A percentile compares a stretch with the other conserved stretches of the same genome.
These are phyloP conservation scores for Megalurothrips usitatus DNA, from an alignment of 2,888 invertebrate genomes.

Conservation along the genomic window DNA sequence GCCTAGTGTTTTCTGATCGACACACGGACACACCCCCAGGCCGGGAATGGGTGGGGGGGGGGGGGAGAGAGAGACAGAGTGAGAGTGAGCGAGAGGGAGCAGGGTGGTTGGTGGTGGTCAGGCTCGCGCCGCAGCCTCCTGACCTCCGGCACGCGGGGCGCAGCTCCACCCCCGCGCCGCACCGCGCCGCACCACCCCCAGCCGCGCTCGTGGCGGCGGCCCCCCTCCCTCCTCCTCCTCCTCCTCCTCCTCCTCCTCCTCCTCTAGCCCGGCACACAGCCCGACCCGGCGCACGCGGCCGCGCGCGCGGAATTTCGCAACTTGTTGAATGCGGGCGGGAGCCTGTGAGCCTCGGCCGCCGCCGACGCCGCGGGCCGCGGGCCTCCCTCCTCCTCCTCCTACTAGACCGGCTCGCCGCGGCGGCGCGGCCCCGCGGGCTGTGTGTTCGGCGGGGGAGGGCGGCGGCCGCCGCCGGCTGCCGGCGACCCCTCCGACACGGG, in stretches of 20 bases:
- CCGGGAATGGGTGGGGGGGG: no score
- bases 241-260: background rate
- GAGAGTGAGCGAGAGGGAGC: no score
- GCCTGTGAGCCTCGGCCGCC: background rate
- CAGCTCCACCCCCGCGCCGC: background rate
- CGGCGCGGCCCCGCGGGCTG: background rate
- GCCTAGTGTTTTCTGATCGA: background rate
- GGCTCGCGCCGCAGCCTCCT: background rate
- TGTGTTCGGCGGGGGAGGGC: background rate
- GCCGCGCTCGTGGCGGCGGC: no score
- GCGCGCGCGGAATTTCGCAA: slow-evolving; percentile 11
- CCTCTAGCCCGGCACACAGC: no score
- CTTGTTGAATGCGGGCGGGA: background rate
- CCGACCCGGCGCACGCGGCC: background rate
- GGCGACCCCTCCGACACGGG: no score
- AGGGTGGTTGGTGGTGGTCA: no score
- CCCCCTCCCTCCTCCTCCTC: background rate
- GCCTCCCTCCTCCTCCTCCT: background rate
- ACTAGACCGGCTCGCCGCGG: background rate
- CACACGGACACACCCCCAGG: background rate
- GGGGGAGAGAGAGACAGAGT: no score
- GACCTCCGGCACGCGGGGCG: background rate
- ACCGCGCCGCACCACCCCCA: background rate
- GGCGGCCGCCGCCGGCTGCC: background rate
- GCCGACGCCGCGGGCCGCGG: background rate